Base-by-base conservation (phyloP, 2,113 vertebrate genomes). In the Mesembrinibis cayennensis region DNA sequence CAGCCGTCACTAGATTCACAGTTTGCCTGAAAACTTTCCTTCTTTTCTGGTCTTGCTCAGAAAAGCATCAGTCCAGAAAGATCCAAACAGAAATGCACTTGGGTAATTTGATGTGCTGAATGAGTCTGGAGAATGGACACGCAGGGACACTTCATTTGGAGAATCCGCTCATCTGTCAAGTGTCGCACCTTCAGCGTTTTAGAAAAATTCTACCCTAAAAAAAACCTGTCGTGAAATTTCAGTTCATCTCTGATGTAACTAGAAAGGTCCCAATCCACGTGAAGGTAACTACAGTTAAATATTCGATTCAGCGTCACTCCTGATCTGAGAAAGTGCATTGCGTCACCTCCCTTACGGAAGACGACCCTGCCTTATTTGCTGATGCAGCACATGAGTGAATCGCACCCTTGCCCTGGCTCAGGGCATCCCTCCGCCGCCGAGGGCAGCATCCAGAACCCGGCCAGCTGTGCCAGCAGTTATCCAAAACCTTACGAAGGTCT, bases 301-400 rank as follows among this genome's bases (percentile, higher is more conserved):
- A 47, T 11, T 77, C 49, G 21, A 25, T 58, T 58, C 30, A 11
- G 77, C 83, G 32, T 29, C 42, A 44, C 7, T 62, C 44, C 90
- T 67, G 34, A 32, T 9, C 21, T 30, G 34, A 89, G 45, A 17
- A 63, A 56, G n/a, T 3, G 11, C 6, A 5, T 1, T 36, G 40
- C 3, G 5, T 82, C 34, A 36, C 40, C 66, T 82, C n/a, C 18
- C 27, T n/a, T 49, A 21, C 5, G 5, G 21, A 74, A 44, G 76
- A 30, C 1, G 40, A 34, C 23, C 3, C 50, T 36, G 29, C n/a
- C 36, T 40, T 9, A 10, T 23, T 47, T 65, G 22, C 73, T 16
- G 29, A 53, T 18, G 30, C 40, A 7, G 25, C 29, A n/a, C 13
- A 1, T 0, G 6, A 59, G 32, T 4, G 16, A 52, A 10, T 3